A percentile compares a stretch with the other conserved stretches of the same genome.
Evolutionary conservation across 2,113 vertebrate genomes (phyloP).

Genomic region (Nettapus auritus): DNA sequence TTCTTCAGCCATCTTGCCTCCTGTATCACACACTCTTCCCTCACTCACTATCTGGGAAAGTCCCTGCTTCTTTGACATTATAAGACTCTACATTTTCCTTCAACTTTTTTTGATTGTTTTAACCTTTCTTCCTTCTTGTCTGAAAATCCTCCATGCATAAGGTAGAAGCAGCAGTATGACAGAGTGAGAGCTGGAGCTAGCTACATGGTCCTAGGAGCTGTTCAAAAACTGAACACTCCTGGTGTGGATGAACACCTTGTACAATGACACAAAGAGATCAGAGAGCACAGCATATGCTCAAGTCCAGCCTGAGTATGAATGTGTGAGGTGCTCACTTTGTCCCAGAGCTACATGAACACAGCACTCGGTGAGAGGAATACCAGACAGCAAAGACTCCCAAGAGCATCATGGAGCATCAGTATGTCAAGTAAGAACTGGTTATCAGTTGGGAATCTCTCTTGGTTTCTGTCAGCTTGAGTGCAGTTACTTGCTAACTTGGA

Average conservation of each 20-base stretch:
- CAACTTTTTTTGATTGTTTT: not conserved
- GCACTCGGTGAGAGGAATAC: not conserved
- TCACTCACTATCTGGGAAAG: not conserved
- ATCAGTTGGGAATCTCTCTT: not conserved
- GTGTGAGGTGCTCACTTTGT: not conserved
- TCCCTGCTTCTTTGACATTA: not conserved
- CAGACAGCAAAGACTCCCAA: not conserved
- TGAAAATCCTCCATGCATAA: not conserved
- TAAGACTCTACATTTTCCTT: not conserved
- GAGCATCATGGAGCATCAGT: not conserved
- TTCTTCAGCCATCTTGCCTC: not conserved
- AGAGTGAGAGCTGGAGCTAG: not conserved
- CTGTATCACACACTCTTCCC: not conserved
- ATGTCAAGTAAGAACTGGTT: not conserved
- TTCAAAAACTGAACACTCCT: not conserved
- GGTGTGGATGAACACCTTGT: not conserved
- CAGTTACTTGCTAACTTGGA: not conserved
- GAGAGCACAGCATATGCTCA: not conserved
- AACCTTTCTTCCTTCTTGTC: not conserved
- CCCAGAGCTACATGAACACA: not conserved
- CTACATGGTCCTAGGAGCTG: no score
- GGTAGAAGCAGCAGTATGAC: not conserved
- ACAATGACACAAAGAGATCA: not conserved
- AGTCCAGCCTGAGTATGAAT: not conserved
- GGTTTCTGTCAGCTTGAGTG: not conserved